Base-by-base conservation (phyloP, 2,888 invertebrate species). In the Drosophila maculinotata region DNA sequence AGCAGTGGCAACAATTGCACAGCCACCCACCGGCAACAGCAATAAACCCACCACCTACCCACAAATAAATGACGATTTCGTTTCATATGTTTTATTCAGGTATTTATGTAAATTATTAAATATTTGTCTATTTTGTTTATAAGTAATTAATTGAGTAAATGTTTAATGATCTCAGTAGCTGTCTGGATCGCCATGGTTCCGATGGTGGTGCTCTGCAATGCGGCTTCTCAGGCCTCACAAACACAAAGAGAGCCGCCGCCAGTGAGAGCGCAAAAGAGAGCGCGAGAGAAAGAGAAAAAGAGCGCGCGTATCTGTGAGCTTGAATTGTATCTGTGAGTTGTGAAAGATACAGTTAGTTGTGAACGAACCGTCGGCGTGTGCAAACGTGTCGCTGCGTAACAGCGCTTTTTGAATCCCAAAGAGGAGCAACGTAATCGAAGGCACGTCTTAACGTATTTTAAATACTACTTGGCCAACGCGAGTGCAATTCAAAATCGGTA, bases 281-380 rank as follows among this genome's bases (percentile, higher is more conserved):
- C 10, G 14, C 20, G 7, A 1, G 26, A 8, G 2, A 12, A 6
- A 8, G 23, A n/a, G 3, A 8, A 8, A 49, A 38, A 28, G 51
- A 42, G 31, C 35, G 28, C 5, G 33, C 10, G 6, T 35, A 25
- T 52, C 38, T 39, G 52, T 15, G 41, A 28, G 68, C 35, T 48
- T 52, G 60, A 35, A 49, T 39, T 47, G 66, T 56, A 15, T 54
- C 41, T 25, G 74, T 57, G 73, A 52, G 28, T 53, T 38, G 26
- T 42, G 47, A 33, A 66, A 66, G 66, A 47, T 76, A 73, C 72
- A 73, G 72, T 73, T 76, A 73, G 73, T 73, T 73, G 71, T 73
- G 69, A 66, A 73, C 76, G 74, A 76, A 66, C 17, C 74, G 75
- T 76, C 64, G 75, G 25, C 64, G 67, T 64, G 72, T 60, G 17